A percentile compares a stretch with the other conserved stretches of the same genome.
phyloP scores from a whole-genome alignment of 2,113 vertebrate species.

The Barnardius zonarius region DNA sequence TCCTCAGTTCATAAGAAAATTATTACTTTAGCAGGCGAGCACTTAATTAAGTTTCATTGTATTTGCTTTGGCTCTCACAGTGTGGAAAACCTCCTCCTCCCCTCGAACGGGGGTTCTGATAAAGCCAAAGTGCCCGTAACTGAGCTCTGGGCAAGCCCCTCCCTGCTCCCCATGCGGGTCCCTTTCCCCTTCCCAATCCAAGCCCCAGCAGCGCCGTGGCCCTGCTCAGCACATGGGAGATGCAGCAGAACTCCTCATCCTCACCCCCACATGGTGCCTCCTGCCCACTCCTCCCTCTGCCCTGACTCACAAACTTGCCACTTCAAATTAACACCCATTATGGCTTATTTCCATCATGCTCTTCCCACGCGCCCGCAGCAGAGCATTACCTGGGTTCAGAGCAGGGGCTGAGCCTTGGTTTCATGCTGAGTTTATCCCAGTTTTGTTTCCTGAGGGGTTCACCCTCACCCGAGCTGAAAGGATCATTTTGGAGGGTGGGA shows the following conservation, averaged over 20 bases:
- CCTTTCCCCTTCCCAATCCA: neutral
- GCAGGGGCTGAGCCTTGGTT: neutral
- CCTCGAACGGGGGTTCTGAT: neutral
- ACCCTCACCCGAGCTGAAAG: neutral
- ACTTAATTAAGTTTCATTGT: conserved; percentile 31
- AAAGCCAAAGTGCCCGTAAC: neutral
- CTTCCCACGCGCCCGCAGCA: neutral
- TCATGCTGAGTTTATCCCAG: neutral
- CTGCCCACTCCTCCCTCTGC: neutral
- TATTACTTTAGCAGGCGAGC: conserved; percentile 54
- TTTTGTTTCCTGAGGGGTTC: neutral
- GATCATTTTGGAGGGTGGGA: neutral
- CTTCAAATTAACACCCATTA: conserved; percentile 24
- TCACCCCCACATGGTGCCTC: neutral
- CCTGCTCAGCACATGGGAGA: neutral
- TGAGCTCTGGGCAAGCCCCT: neutral
- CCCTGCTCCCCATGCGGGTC: neutral
- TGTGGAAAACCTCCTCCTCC: conserved; percentile 39
- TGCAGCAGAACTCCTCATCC: neutral
- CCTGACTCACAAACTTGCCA: conserved; percentile 34
- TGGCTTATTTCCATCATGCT: conserved; percentile 11
- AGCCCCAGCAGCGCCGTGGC: neutral
- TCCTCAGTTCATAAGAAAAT: conserved; percentile 15
- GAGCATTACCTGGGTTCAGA: conserved; percentile 21
- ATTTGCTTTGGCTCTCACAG: conserved; percentile 58